phyloP scores from a whole-genome alignment of 2,888 invertebrate species.

The Ectobius pallidus region DNA sequence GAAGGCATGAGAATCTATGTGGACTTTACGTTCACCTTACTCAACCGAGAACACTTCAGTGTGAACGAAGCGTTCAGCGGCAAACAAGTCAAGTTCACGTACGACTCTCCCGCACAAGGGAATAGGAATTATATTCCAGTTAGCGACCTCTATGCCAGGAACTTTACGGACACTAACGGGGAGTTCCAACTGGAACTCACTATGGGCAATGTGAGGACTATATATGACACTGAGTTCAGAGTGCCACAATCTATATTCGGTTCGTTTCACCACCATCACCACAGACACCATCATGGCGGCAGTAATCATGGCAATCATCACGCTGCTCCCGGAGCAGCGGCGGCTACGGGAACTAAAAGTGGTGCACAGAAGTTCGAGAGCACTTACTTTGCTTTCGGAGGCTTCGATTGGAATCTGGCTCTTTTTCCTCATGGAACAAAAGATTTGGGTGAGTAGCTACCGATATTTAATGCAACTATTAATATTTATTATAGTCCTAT shows the following conservation, averaged over 20 bases:
- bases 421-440: constrained; percentile 66
- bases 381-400: constrained; percentile 77
- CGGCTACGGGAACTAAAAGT: constrained; percentile 32
- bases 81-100: constrained; percentile 64
- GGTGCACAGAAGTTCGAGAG: constrained; percentile 61
- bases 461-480: no score
- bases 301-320: constrained; percentile 28
- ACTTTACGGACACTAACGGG: constrained; percentile 79
- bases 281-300: constrained; percentile 46
- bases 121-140: constrained; percentile 75
- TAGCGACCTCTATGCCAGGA: constrained; percentile 70
- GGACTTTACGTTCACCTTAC: constrained; percentile 80
- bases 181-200: constrained; percentile 81
- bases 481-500: background rate
- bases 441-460: constrained; percentile 48
- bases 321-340: background rate
- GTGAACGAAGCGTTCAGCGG: constrained; percentile 76
- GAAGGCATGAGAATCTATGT: constrained; percentile 77
- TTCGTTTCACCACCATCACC: constrained; percentile 45
- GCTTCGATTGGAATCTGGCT: constrained; percentile 81
- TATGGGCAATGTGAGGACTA: constrained; percentile 74
- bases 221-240: constrained; percentile 73
- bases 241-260: constrained; percentile 60
- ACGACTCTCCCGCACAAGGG: constrained; percentile 74
- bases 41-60: constrained; percentile 82